Evolutionary conservation across 2,113 vertebrate species (phyloP), one percentile per base, ranked within the genome.

Genomic region (Thomomys bottae): DNA sequence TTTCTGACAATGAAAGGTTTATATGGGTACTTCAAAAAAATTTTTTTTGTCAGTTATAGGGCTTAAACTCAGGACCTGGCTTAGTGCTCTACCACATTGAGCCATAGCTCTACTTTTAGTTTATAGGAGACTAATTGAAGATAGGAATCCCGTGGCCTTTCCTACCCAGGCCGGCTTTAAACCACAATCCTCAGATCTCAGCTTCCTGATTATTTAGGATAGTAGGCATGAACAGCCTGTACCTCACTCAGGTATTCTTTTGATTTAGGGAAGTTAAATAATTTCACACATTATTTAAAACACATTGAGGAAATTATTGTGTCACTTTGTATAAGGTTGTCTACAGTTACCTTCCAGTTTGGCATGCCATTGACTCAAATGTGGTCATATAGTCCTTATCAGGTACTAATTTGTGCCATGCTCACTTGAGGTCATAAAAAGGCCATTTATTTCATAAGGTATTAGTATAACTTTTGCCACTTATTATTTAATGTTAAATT

Each of bases 401-500:
- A 78, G 24, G 30, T 32, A 73, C 9, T 77, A n/a, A 40, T 64
- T 68, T 32, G 5, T 76, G 23, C 17, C 81, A 32, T 32, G 26
- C 79, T 92, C 54, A 75, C 1, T 76, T 79, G n/a, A 86, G 42
- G 17, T 72, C 57, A 63, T 85, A 63, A 89, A 79, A 71, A 8
- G 34, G 14, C 79, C 18, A 78, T 23, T 18, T 57, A 90, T 89
- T 80, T 59, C 12, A 71, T 79, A 77, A 81, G 34, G 2, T 75
- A 42, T 88, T 28, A 59, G 21, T 89, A 20, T 87, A 76, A 73
- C 57, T 71, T 90, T n/a, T 84, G 10, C 59, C 26, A 88, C 28
- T 84, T 80, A 45, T 59, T 83, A 87, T 73, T 40, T 79, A 78
- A 63, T 88, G 90, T 57, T 90, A 14, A 90, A 85, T 67, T 87